These are phyloP conservation scores for Aurelia sp. DNA, from an alignment of 30 jellyfish, hydroid and myxozoan genomes.

Conservation along the genomic window DNA sequence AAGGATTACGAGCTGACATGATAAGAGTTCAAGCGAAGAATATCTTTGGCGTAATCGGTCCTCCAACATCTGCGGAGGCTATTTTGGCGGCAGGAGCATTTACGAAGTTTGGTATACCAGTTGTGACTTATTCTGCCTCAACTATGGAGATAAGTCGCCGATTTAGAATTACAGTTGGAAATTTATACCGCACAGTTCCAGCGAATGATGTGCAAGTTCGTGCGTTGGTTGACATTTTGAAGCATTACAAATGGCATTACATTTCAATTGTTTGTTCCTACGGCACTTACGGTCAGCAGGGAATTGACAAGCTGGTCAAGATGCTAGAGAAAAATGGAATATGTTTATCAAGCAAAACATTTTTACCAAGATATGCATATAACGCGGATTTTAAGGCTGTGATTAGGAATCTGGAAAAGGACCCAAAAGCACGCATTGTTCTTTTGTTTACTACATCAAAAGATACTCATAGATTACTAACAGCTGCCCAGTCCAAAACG, in stretches of 20 bases:
- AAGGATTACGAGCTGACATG: no score
- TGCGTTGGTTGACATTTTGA: conserved; percentile 15
- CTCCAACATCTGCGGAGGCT: conserved; percentile 41
- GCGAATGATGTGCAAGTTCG: conserved; percentile 7
- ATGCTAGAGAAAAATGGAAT: background rate
- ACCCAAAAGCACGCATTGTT: background rate
- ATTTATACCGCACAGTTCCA: conserved; percentile 46
- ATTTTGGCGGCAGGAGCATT: conserved; percentile 12
- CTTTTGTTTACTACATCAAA: conserved; percentile 4
- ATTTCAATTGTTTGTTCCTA: conserved; percentile 11
- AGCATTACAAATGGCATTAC: conserved; percentile 35
- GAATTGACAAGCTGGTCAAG: background rate
- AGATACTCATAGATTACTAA: conserved; percentile 29
- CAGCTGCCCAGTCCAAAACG: background rate
- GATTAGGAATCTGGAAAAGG: background rate
- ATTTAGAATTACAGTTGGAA: background rate
- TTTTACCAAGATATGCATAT: conserved; percentile 4
- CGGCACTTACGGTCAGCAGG: conserved; percentile 46
- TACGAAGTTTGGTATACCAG: conserved; percentile 5
- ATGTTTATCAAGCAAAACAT: conserved; percentile 1
- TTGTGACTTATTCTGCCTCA: conserved; percentile 30
- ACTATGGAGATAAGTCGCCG: conserved; percentile 17
- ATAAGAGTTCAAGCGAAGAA: no score
- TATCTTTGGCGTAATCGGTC: conserved; percentile 25
- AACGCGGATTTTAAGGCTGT: background rate